Conservation (phyloP, 2,888 invertebrate genomes). For the Nymphalis urticae region DNA sequence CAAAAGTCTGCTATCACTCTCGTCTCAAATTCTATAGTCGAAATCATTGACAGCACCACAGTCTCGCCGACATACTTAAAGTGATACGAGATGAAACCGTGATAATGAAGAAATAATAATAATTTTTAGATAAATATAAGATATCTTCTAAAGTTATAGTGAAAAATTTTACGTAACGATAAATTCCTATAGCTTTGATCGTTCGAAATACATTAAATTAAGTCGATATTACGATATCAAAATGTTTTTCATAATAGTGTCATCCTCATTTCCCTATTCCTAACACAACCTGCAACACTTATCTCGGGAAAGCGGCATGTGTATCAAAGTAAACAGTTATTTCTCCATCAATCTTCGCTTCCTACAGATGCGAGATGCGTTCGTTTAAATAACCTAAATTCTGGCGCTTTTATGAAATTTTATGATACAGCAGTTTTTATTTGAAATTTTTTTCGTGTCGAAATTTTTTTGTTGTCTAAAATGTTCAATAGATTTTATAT, state of each 20-base stretch:
- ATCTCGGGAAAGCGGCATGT: slow-evolving; percentile 21
- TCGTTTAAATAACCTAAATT: slow-evolving; percentile 35
- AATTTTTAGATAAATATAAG: no score
- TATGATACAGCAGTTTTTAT: slow-evolving; percentile 28
- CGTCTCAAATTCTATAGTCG: no score
- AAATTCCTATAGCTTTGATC: no score
- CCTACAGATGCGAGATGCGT: slow-evolving; percentile 22
- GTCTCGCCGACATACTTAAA: no score
- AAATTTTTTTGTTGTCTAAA: slow-evolving; percentile 23
- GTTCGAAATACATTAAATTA: no score
- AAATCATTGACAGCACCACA: no score
- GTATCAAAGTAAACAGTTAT: slow-evolving; percentile 30
- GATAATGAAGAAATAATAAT: no score
- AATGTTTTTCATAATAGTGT: not conserved
- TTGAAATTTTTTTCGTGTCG: slow-evolving; percentile 30
- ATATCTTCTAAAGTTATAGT: no score
- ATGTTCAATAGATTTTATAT: not conserved
- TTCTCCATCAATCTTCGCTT: slow-evolving; percentile 33
- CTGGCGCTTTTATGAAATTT: slow-evolving; percentile 21
- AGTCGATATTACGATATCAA: not conserved
- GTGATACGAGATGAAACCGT: no score
- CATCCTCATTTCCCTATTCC: not conserved
- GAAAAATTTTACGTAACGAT: no score
- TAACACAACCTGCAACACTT: slow-evolving; percentile 16
- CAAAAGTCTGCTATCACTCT: no score